Percentiles rank a stretch among this genome's conserved stretches.
phyloP scores from a whole-genome alignment of 2,113 vertebrate species.

The Catharus bicknelli region DNA sequence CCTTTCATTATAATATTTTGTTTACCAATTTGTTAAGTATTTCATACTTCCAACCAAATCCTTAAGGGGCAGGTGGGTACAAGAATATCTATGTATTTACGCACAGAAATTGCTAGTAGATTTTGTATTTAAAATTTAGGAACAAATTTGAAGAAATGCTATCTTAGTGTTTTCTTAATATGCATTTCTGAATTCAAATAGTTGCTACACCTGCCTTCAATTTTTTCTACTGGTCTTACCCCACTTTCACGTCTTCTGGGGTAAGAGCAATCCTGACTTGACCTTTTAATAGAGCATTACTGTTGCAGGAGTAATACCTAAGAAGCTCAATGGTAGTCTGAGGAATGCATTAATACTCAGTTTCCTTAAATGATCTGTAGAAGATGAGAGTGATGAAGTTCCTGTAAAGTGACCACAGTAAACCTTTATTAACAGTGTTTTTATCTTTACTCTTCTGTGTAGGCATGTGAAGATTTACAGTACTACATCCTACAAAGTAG shows the following conservation, averaged over 20 bases:
- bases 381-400: background rate
- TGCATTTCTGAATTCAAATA: background rate
- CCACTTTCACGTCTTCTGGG: background rate
- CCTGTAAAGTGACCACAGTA: background rate
- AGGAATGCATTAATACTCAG: background rate
- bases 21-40: background rate
- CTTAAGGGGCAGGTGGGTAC: background rate
- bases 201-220: background rate
- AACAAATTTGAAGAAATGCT: background rate
- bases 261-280: background rate
- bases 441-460: slow-evolving; percentile 17
- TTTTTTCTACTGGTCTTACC: background rate
- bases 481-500: slow-evolving; percentile 92
- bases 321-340: background rate
- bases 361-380: background rate
- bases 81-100: background rate
- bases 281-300: background rate
- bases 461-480: slow-evolving; percentile 98
- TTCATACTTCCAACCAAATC: background rate
- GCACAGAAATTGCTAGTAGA: background rate
- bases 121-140: background rate
- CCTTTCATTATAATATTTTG: background rate
- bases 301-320: background rate
- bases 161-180: background rate
- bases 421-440: background rate